phyloP scores from a whole-genome alignment of 1,140 invertebrate species.

The Hyposmocoma kahamanoa region DNA sequence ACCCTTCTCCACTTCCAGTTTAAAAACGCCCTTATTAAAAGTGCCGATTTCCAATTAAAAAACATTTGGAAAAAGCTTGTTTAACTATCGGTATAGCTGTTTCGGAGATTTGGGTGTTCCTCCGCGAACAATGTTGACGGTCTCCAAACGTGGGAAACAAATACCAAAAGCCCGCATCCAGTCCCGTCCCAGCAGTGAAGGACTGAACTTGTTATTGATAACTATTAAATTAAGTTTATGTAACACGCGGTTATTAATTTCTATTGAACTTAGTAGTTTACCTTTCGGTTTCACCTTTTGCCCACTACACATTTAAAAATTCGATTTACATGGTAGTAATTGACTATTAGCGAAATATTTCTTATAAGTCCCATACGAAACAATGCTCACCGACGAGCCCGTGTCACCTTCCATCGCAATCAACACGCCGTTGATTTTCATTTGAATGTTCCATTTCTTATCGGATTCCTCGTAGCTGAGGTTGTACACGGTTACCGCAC shows the following conservation, averaged over 20 bases:
- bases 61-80: conserved; percentile 2
- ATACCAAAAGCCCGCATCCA: too few relatives aligned
- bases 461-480: neutral
- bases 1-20: neutral
- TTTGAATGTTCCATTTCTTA: neutral
- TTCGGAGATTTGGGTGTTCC: neutral
- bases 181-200: neutral
- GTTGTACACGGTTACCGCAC: neutral
- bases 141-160: too few relatives aligned
- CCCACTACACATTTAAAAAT: conserved; percentile 4
- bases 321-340: neutral
- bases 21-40: conserved; percentile 1
- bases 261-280: neutral
- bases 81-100: neutral
- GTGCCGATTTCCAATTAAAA: conserved; percentile 5
- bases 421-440: neutral
- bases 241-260: neutral
- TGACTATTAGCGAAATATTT: neutral
- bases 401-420: neutral
- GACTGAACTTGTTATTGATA: neutral
- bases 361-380: neutral
- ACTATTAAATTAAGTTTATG: neutral
- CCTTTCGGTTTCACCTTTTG: conserved; percentile 4
- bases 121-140: neutral
- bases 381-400: conserved; percentile 3